Base-by-base conservation (phyloP, 1,140 invertebrate genomes). In the Rhizoglyphus robini region DNA sequence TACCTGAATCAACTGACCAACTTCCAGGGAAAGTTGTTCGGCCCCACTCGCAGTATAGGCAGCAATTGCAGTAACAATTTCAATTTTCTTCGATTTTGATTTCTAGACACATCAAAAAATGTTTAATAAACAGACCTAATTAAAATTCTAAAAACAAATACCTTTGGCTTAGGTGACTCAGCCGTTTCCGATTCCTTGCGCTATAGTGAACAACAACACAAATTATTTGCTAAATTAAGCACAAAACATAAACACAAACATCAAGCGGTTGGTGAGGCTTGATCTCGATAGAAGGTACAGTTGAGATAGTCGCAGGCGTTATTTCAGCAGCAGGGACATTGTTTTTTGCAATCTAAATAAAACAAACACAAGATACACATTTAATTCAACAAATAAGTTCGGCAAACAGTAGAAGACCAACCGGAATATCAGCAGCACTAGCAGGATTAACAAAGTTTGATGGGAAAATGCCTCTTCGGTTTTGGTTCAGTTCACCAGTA, bases 1-100 rank as follows among this genome's bases (percentile, higher is more conserved):
- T 18, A 99, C 89, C 80, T 93, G 88, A 54, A 99, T 87, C 51
- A 97, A 78, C 72, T 98, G 94, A n/a, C 94, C 95, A 67, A 88
- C 83, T 71, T 86, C 83, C 8, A 99, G 76, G 61, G 85, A 86
- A 15, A 99, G 76, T 74, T 98, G 94, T 73, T 96, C 93, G 0
- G 83, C 74, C 72, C 91, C 93, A 3, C 86, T 88, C 1, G 88
- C 87, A 75, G 87, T 83, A 73, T 93, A 94, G 1, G 88, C 83
- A 13, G 89, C 88, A 65, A 93, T 85, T 3, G 91, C 89, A 73
- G 86, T 86, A 15, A 88, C 90, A 68, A 94, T 89, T 77, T 92
- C 90, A 67, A 86, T 83, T 77, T 86, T 90, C 76, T 86, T 88
- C 71, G 79, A 80, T 68, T 76, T 78, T 75, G 47, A 49, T 38